Base-by-base conservation (phyloP, 1,140 invertebrate genomes). In the Drosophila lacertosa region DNA sequence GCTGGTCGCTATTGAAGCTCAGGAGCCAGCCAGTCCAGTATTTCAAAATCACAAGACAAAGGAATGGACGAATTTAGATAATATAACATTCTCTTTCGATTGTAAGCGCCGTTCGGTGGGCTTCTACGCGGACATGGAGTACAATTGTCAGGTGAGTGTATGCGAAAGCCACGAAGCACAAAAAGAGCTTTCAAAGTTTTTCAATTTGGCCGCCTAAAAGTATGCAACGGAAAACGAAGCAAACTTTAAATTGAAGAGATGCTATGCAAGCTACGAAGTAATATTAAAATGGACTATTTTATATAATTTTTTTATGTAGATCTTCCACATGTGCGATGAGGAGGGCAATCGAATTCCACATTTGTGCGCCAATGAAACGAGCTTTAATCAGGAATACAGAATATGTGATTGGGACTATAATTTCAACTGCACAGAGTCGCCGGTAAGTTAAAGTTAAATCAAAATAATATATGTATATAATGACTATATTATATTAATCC, bases 311-410 rank as follows among this genome's bases (percentile, higher is more conserved):
- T 45, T 5, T 1, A 13, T 2, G 5, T 22, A 91, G 91, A 93
- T 94, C 50, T 94, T 94, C 77, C 94, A 94, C 78, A 94, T 94
- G 92, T 94, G 94, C 75, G 93, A 94, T 71, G 93, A 93, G 68
- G 93, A 94, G 60, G 93, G 94, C 22, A 91, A 93, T 55, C 90
- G 94, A 51, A 93, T 94, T 64, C 94, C 94, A 7, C 93, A 94
- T 82, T 91, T 94, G 59, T 94, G 94, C 89, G 93, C 93, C 60
- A 94, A 94, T 65, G 93, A 93, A 57, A 94, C 93, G 7, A 92
- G 92, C 45, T 94, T 94, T 90, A 94, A 94, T 90, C 93, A 94
- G 81, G 92, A 94, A 77, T 94, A 92, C 90, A 90, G 93, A 70
- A 92, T 94, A 69, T 94, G 93, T 83, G 93, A 94, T 89, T 94